Conservation (phyloP, 2,113 vertebrate genomes). For the Scomber japonicus region DNA sequence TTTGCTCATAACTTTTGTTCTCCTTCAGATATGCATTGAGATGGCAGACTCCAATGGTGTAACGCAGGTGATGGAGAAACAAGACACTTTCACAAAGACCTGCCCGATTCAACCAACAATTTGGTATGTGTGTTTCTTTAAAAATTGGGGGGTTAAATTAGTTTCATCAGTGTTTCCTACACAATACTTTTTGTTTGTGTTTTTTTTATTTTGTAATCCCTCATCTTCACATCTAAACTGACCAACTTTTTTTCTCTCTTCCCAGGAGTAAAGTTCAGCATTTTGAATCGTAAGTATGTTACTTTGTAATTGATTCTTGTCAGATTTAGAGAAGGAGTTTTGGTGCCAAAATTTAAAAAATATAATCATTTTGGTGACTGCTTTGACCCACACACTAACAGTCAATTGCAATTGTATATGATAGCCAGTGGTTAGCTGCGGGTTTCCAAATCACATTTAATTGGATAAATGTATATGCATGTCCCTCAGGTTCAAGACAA, state of each 20-base stretch:
- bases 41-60: conserved; percentile 29
- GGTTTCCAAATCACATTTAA: no score
- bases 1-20: background rate
- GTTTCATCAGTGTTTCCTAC: background rate
- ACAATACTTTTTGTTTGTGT: no score
- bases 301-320: background rate
- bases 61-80: conserved; percentile 16
- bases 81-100: background rate
- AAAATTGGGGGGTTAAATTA: background rate
- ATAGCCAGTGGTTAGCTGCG: no score
- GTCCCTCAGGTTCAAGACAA: no score
- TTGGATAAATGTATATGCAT: no score
- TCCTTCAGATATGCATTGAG: conserved; percentile 60
- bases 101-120: accelerated
- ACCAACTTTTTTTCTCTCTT: background rate
- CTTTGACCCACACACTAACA: no score
- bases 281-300: conserved; percentile 52
- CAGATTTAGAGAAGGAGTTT: background rate
- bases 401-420: no score
- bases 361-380: no score
- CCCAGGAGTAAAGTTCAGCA: conserved; percentile 24
- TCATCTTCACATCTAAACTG: background rate
- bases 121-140: background rate
- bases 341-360: no score
- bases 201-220: background rate